A percentile compares a stretch with the other conserved stretches of the same genome.
These are phyloP conservation scores for Phyllostomus discolor DNA, from an alignment of 2,113 vertebrate genomes.

Conservation along the genomic window DNA sequence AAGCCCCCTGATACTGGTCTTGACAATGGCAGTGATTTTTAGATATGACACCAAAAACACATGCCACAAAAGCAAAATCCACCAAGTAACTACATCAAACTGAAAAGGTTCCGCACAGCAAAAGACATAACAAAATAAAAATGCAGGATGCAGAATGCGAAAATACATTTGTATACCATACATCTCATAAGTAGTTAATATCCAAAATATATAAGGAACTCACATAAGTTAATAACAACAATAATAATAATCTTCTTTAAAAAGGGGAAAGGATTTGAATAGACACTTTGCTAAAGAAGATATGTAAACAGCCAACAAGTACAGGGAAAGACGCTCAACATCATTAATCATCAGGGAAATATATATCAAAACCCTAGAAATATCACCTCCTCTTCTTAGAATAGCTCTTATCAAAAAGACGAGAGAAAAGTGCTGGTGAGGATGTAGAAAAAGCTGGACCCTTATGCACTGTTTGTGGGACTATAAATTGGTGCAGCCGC, in stretches of 20 bases:
- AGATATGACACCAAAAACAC: not conserved
- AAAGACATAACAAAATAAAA: not conserved
- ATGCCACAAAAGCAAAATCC: not conserved
- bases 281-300: not conserved
- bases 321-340: not conserved
- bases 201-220: not conserved
- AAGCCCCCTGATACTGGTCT: not conserved
- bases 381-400: not conserved
- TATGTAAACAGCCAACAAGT: not conserved
- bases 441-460: not conserved
- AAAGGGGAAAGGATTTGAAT: not conserved
- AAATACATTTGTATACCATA: not conserved
- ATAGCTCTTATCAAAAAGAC: not conserved
- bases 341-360: not conserved
- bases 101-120: not conserved
- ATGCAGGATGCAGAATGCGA: not conserved
- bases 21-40: not conserved
- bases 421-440: not conserved
- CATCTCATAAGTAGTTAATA: not conserved
- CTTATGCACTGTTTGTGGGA: not conserved
- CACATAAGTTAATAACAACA: not conserved
- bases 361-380: not conserved
- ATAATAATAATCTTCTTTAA: not conserved
- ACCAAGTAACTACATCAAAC: not conserved
- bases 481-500: not conserved